Percentiles rank a stretch among this genome's conserved stretches.
Conservation (phyloP, 1,140 invertebrate genomes). For the Charaxes varanes region DNA sequence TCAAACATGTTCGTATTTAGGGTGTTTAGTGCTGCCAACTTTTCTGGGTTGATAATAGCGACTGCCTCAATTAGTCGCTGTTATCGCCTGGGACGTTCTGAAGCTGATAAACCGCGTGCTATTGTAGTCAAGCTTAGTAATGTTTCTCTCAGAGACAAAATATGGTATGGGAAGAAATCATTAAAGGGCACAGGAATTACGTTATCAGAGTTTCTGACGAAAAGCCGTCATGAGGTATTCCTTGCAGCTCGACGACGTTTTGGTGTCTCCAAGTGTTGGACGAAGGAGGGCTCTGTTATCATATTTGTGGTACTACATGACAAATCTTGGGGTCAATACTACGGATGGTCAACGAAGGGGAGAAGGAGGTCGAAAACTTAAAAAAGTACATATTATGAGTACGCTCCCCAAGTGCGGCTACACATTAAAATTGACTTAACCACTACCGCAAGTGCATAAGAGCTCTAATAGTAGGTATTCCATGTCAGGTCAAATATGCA, state of each 20-base stretch:
- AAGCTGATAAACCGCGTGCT: not conserved
- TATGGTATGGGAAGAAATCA: not conserved
- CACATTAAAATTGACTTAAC: too few relatives aligned
- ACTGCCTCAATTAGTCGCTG: not conserved
- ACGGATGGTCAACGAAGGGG: too few relatives aligned
- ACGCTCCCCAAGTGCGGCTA: too few relatives aligned
- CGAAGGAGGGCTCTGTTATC: not conserved
- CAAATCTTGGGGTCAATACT: too few relatives aligned
- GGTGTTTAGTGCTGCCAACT: too few relatives aligned
- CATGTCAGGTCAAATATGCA: too few relatives aligned
- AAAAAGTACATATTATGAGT: too few relatives aligned
- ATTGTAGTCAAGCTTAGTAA: not conserved
- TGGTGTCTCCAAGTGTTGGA: not conserved
- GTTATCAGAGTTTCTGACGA: not conserved
- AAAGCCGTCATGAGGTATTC: not conserved
- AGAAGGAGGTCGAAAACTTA: too few relatives aligned
- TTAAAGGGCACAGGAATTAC: slow-evolving; percentile 1
- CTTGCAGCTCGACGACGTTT: not conserved
- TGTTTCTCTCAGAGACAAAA: not conserved
- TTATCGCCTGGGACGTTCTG: slow-evolving; percentile 1
- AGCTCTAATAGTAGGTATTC: too few relatives aligned
- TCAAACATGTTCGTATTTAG: too few relatives aligned
- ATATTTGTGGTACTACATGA: not conserved
- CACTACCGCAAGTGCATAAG: too few relatives aligned
- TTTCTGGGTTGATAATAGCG: too few relatives aligned